Evolutionary conservation across 2,797 vertebrate species (phyloP).

Genomic region (Phoebastria nigripes): DNA sequence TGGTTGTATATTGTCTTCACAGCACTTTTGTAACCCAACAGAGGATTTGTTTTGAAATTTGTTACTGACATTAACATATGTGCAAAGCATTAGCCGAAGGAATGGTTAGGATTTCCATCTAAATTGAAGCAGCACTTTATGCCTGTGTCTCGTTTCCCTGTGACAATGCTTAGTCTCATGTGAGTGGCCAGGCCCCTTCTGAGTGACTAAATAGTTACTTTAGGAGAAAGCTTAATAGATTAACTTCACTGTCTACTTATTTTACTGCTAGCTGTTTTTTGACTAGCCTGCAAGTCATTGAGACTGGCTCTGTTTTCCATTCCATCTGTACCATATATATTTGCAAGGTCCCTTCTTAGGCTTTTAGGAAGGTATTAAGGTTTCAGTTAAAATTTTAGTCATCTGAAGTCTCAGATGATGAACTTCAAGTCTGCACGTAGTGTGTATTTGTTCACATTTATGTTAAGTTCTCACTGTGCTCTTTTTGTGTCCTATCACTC

Average conservation of each 20-base stretch:
- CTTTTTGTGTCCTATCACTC: not conserved
- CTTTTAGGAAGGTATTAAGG: not conserved
- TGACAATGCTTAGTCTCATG: not conserved
- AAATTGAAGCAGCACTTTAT: not conserved
- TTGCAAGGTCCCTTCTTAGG: not conserved
- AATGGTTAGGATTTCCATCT: not conserved
- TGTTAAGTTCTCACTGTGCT: not conserved
- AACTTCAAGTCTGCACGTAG: rapidly evolving
- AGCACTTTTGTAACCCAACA: not conserved
- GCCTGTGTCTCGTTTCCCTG: not conserved
- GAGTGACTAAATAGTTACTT: not conserved
- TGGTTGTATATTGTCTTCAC: not conserved
- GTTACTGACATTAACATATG: not conserved
- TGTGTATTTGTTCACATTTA: not conserved
- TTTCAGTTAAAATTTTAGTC: not conserved
- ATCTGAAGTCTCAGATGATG: not conserved
- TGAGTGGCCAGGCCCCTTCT: not conserved
- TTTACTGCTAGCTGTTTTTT: not conserved
- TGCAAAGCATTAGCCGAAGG: not conserved
- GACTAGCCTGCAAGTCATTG: not conserved
- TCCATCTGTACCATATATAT: not conserved
- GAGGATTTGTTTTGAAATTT: not conserved
- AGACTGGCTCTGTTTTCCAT: not conserved
- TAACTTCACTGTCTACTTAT: not conserved
- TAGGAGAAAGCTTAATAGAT: not conserved